A percentile compares a stretch with the other conserved stretches of the same genome.
These are phyloP conservation scores for Netelia virgata DNA, from an alignment of 2,888 invertebrate species.

Conservation along the genomic window DNA sequence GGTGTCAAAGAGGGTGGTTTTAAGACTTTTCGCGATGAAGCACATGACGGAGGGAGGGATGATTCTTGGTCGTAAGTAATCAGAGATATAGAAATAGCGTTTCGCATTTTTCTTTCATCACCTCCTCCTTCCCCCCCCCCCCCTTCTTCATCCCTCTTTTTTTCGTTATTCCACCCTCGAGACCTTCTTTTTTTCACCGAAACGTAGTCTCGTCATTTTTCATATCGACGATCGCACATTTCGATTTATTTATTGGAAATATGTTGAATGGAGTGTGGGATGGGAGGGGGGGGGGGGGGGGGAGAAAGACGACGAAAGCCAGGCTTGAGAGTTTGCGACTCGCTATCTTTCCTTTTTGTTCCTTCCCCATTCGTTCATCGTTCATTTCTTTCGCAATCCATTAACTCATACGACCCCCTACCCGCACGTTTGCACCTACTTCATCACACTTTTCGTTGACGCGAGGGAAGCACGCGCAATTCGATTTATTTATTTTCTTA, in stretches of 20 bases:
- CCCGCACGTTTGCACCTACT: neutral
- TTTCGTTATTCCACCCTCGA: neutral
- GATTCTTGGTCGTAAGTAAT: neutral
- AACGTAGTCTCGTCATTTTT: constrained; percentile 30
- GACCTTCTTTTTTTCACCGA: neutral
- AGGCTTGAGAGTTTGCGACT: constrained; percentile 1
- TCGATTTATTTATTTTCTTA: no score
- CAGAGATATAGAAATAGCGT: constrained; percentile 19
- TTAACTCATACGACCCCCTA: constrained; percentile 4
- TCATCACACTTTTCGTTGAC: neutral
- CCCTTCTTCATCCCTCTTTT: constrained; percentile 8
- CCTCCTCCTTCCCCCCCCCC: neutral
- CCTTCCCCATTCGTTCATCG: neutral
- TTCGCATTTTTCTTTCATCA: constrained; percentile 24
- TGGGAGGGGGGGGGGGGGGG: neutral
- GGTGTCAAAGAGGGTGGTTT: neutral
- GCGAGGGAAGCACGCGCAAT: no score
- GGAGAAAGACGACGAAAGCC: constrained; percentile 1
- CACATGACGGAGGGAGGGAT: neutral
- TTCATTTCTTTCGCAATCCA: constrained; percentile 36
- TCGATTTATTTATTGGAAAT: constrained; percentile 36
- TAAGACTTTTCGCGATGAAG: constrained; percentile 2
- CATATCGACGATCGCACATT: constrained; percentile 15
- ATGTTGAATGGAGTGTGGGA: constrained; percentile 6
- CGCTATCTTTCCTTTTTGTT: neutral